Conservation (phyloP, 2,113 vertebrate species). For the Sialia sialis region DNA sequence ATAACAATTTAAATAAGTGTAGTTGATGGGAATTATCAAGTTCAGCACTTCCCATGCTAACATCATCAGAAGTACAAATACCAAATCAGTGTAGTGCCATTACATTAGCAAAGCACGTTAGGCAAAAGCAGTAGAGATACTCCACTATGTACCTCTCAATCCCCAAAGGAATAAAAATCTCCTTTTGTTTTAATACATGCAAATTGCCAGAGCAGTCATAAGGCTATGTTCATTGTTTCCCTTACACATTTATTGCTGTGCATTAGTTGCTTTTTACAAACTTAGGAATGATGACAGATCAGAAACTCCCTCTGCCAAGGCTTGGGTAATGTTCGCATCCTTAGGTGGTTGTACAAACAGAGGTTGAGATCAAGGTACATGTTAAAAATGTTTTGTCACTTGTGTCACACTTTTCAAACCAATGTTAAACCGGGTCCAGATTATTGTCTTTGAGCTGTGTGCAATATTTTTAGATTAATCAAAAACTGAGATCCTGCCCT, state of each 20-base stretch:
- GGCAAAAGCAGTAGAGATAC: background rate
- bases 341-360: background rate
- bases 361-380: background rate
- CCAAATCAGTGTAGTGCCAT: background rate
- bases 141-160: background rate
- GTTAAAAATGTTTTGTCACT: background rate
- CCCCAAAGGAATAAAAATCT: background rate
- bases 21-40: background rate
- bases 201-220: background rate
- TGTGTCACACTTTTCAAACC: background rate
- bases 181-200: background rate
- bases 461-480: background rate
- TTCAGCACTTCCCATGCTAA: background rate
- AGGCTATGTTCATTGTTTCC: background rate
- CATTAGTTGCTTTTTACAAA: background rate
- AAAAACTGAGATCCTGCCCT: background rate
- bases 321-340: background rate
- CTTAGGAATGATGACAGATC: background rate
- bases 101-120: background rate
- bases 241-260: background rate
- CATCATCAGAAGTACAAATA: background rate
- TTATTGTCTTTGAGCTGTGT: background rate
- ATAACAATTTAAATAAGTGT: background rate
- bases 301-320: background rate
- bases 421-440: background rate